These are phyloP conservation scores for Riparia riparia DNA, from an alignment of 2,113 vertebrate genomes.

Conservation along the genomic window DNA sequence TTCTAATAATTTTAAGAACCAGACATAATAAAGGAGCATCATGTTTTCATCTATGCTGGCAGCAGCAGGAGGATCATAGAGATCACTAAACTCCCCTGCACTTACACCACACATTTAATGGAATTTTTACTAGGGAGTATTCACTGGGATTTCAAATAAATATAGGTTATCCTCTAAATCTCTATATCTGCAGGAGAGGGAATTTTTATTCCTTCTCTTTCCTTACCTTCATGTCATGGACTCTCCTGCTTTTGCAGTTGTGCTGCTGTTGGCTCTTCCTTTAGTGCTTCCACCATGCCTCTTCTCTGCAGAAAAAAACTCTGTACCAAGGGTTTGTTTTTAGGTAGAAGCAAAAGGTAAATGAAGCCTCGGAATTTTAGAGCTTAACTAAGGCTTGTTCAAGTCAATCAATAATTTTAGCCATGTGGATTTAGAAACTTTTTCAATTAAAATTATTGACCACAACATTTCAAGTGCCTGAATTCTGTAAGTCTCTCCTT, in stretches of 20 bases:
- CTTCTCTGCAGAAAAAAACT: neutral
- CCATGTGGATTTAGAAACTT: neutral
- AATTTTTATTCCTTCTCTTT: neutral
- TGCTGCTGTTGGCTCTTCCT: neutral
- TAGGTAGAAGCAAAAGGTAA: neutral
- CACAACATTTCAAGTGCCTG: neutral
- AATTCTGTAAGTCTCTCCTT: neutral
- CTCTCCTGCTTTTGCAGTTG: neutral
- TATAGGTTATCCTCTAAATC: neutral
- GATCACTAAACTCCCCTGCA: neutral
- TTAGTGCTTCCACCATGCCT: neutral
- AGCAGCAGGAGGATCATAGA: neutral
- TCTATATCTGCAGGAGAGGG: neutral
- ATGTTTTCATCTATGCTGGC: neutral
- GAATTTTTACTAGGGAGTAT: neutral
- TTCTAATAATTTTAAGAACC: neutral
- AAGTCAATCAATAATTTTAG: neutral
- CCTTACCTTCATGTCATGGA: neutral
- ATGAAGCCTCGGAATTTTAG: neutral
- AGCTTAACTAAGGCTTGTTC: neutral
- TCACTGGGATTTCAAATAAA: neutral
- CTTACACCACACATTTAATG: neutral
- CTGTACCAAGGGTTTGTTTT: neutral
- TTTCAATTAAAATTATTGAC: neutral
- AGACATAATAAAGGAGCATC: rapidly evolving